Percentiles rank a stretch among this genome's conserved stretches.
phyloP scores from a whole-genome alignment of 2,797 vertebrate genomes.

The Aphelocoma californica region DNA sequence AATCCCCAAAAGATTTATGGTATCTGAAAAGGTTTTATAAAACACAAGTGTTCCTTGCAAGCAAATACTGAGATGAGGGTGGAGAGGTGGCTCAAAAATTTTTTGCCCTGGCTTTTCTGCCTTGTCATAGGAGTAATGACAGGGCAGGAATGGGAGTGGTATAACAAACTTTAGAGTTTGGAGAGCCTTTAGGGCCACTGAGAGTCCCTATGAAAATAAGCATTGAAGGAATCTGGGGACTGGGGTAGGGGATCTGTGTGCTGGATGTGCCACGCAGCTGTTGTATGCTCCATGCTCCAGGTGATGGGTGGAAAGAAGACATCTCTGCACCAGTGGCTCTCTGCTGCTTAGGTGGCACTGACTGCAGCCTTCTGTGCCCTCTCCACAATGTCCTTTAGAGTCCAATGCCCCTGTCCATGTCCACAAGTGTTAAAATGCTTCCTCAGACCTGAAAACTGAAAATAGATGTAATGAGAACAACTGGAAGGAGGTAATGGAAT shows the following conservation, averaged over 20 bases:
- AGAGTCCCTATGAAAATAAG: background rate
- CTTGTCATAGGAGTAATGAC: background rate
- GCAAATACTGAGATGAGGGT: background rate
- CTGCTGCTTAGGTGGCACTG: background rate
- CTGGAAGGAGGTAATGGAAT: background rate
- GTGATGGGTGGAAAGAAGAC: background rate
- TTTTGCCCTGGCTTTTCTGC: background rate
- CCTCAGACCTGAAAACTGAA: background rate
- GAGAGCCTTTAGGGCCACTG: background rate
- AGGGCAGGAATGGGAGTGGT: background rate
- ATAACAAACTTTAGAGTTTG: background rate
- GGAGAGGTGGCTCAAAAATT: background rate
- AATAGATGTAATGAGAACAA: background rate
- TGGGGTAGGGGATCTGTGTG: accelerated
- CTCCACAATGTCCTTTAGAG: background rate
- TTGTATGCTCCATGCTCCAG: accelerated
- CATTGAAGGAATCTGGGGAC: background rate
- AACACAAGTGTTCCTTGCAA: background rate
- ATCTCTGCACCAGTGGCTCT: background rate
- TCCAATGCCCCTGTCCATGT: background rate
- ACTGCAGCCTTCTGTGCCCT: background rate
- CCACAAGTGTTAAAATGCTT: background rate
- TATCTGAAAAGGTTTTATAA: background rate
- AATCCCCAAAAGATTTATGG: background rate
- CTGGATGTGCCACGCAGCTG: background rate